These are phyloP conservation scores for Heliconius melpomene DNA, from an alignment of 1,140 invertebrate genomes.

Conservation along the genomic window DNA sequence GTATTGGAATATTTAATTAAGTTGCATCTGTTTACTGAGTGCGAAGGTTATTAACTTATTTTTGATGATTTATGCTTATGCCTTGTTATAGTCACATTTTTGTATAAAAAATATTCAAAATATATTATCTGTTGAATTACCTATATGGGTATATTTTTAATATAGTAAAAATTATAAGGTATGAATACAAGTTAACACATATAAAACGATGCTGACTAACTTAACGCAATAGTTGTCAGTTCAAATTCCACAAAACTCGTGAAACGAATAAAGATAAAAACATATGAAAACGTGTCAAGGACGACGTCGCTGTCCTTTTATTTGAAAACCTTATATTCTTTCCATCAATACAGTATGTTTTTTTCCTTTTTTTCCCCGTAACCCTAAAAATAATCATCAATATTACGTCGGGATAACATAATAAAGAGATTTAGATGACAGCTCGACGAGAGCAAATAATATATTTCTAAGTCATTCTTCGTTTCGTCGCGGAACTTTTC, in stretches of 20 bases:
- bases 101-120: no score
- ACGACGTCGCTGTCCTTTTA: not conserved
- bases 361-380: not conserved
- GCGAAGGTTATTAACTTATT: no score
- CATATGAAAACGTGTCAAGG: not conserved
- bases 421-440: slow-evolving; percentile 26
- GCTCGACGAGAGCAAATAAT: slow-evolving; percentile 16
- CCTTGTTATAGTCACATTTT: no score
- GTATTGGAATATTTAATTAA: no score
- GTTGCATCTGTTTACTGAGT: no score
- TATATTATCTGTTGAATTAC: no score
- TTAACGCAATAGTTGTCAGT: not conserved
- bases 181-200: no score
- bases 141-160: no score
- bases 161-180: no score
- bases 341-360: not conserved
- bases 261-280: not conserved
- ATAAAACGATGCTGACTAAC: no score
- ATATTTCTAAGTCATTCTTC: slow-evolving; percentile 1
- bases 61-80: no score
- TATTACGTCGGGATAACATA: slow-evolving; percentile 6
- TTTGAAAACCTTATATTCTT: not conserved
- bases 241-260: not conserved
- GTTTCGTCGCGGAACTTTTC: slow-evolving; percentile 14
- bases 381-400: slow-evolving; percentile 22